Conservation (phyloP, 2,797 vertebrate species). For the Tinamus major region DNA sequence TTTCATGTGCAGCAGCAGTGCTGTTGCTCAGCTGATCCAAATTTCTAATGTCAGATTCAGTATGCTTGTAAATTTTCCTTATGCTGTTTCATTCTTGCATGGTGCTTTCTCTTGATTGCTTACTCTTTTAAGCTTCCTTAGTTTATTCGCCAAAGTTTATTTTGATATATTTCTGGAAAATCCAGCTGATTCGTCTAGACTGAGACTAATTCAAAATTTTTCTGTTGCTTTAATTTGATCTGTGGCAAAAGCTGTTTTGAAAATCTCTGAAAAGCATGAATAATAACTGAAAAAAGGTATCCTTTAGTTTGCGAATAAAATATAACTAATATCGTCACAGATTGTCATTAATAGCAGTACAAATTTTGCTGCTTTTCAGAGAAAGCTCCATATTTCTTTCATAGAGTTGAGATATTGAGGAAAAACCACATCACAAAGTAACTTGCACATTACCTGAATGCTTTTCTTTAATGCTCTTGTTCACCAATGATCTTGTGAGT, state of each 20-base stretch:
- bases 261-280: background rate
- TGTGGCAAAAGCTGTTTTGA: background rate
- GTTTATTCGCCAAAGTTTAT: background rate
- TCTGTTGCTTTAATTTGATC: background rate
- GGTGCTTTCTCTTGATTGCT: background rate
- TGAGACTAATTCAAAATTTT: background rate
- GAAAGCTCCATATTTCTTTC: background rate
- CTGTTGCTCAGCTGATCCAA: background rate
- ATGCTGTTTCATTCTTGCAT: background rate
- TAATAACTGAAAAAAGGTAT: background rate
- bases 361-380: background rate
- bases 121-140: background rate
- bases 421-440: background rate
- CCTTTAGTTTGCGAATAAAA: background rate
- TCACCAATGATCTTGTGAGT: background rate
- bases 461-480: background rate
- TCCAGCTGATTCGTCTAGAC: background rate
- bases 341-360: too few species aligned
- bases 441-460: background rate
- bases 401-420: background rate
- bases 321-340: background rate
- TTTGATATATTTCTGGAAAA: background rate
- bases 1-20: background rate
- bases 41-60: background rate
- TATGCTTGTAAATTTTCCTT: background rate